These are phyloP conservation scores for Hestina assimilis DNA, from an alignment of 1,140 invertebrate genomes.

Conservation along the genomic window DNA sequence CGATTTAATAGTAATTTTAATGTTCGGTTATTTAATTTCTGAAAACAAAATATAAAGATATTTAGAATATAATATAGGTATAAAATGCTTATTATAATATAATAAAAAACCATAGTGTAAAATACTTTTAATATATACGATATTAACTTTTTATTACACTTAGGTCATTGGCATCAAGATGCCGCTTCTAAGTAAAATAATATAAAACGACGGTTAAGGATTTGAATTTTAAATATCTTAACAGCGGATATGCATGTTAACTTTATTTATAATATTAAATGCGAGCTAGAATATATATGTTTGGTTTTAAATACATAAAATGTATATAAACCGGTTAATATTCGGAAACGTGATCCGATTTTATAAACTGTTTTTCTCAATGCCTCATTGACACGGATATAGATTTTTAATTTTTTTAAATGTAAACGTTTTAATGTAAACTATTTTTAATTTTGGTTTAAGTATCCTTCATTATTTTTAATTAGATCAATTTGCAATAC, in stretches of 20 bases:
- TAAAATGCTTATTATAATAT: too few relatives aligned
- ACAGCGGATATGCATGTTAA: not conserved
- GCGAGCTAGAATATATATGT: conserved; percentile 34
- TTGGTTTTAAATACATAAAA: conserved; percentile 30
- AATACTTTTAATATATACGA: too few relatives aligned
- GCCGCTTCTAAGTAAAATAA: not conserved
- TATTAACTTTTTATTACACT: not conserved
- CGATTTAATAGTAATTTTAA: too few relatives aligned
- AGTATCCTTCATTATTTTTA: too few relatives aligned
- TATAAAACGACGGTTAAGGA: not conserved
- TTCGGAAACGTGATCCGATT: conserved; percentile 25
- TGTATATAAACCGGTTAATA: conserved; percentile 23
- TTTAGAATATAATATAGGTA: too few relatives aligned
- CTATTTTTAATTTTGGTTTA: too few relatives aligned
- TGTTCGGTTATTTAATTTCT: too few relatives aligned
- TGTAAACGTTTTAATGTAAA: too few relatives aligned
- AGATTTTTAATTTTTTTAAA: not conserved
- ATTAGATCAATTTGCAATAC: too few relatives aligned
- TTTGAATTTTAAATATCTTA: conserved; percentile 19
- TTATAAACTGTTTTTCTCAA: conserved; percentile 9
- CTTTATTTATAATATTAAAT: conserved; percentile 21
- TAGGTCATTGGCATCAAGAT: conserved; percentile 1
- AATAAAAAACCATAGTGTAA: too few relatives aligned
- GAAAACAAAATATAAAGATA: too few relatives aligned
- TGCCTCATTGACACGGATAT: not conserved